Base-by-base conservation (phyloP, 2,797 vertebrate genomes). In the Oreonectes daqikongensis region DNA sequence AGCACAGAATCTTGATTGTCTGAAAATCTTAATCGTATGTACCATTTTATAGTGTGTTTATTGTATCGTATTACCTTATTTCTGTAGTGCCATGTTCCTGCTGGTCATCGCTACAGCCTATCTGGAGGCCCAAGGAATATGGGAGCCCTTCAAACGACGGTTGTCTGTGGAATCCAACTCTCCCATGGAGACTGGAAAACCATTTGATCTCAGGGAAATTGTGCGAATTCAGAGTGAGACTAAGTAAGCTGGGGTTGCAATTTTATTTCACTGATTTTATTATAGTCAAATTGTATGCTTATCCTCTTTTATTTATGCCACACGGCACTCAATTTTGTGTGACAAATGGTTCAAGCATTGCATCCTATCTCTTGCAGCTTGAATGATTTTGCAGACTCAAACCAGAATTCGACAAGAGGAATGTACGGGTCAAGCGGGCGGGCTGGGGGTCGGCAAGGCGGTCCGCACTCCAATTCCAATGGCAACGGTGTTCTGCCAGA, bases 131-230 rank as follows among this genome's bases (percentile, higher is more conserved):
- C 95, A 98, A 91, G 96, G 96, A 89, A 97, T 98, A 81, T 99
- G 98, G 98, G 97, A 98, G 86, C 96, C 96, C 26, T 99, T 99
- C 88, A 95, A 94, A 87, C 95, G 95, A 88, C 94, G 95, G 5
- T 91, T 99, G 52, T 98, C 95, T 28, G 93, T 97, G 84, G 97
- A 99, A 85, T 95, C 95, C 74, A 97, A 93, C 90, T 93, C 95
- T 64, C 90, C 94, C 83, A 90, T 96, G 91, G 96, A 98, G 89
- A 94, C 96, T 18, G 97, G 96, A 84, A 95, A 94, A 84, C 95
- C 95, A 12, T 98, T 99, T 88, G 96, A 98, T 93, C 96, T 99
- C 95, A 97, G 96, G 94, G 96, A 97, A 89, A 98, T 99, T 81
- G 96, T 96, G 88, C 95, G 96, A 87, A 95, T 96, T 90, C 95